A percentile compares a stretch with the other conserved stretches of the same genome.
These are phyloP conservation scores for Takifugu rubripes DNA, from an alignment of 2,797 vertebrate genomes.

Conservation along the genomic window DNA sequence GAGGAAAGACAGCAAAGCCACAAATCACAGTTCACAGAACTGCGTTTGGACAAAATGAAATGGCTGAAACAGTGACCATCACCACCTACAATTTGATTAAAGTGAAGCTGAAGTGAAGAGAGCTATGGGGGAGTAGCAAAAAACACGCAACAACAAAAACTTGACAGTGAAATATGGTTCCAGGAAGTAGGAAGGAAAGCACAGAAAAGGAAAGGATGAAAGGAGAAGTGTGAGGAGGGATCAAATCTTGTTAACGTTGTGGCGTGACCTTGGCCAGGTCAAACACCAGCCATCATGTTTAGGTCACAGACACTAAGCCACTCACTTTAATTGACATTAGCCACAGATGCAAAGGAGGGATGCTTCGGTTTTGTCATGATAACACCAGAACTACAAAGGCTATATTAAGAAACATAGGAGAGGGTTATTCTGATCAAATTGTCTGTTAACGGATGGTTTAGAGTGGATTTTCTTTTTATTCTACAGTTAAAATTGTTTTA, in stretches of 20 bases:
- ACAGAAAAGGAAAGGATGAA: constrained; percentile 40
- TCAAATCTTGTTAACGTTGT: constrained; percentile 79
- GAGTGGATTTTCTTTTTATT: no score
- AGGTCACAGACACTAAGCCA: constrained; percentile 68
- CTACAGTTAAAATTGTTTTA: no score
- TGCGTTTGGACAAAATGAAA: constrained; percentile 51
- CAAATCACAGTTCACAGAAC: constrained; percentile 60
- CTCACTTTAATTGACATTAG: constrained; percentile 78
- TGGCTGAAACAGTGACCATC: constrained; percentile 61
- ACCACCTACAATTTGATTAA: constrained; percentile 70
- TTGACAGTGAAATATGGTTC: constrained; percentile 71
- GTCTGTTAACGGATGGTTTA: not conserved
- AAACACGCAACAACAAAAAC: constrained; percentile 36
- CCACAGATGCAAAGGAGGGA: constrained; percentile 25
- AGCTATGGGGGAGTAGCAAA: constrained; percentile 40
- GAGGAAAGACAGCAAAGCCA: constrained; percentile 47
- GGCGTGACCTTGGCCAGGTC: constrained; percentile 74
- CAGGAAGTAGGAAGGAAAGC: constrained; percentile 29
- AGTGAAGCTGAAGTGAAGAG: constrained; percentile 33
- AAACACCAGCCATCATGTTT: constrained; percentile 69
- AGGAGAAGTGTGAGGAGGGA: constrained; percentile 46
- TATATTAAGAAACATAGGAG: not conserved
- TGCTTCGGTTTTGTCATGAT: constrained; percentile 7
- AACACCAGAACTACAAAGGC: not conserved
- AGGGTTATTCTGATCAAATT: not conserved